Evolutionary conservation across 2,888 invertebrate genomes (phyloP), one percentile per base, ranked within the genome.

Genomic region (Cremastinae sp.): DNA sequence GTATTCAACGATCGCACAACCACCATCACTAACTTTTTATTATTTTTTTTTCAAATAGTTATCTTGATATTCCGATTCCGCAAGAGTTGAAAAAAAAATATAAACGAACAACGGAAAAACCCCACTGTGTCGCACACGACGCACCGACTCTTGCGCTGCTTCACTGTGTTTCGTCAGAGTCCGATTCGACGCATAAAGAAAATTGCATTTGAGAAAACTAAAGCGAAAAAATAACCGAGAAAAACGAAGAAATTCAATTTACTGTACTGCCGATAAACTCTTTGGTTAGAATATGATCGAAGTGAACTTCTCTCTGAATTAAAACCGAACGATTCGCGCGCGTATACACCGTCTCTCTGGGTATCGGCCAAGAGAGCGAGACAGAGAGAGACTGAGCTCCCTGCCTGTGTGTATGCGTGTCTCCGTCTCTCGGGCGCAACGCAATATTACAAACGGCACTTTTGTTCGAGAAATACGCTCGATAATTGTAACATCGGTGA

Each of bases 371-470:
- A 47, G 68, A 69, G 68, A 69, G 68, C 22, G 58, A 10, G 49
- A 45, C 20, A 37, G 51, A 47, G 12, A 58, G 18, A 51, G 51
- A 62, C 47, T 49, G 39, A 39, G 3, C 20, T 51, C 22, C 18
- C 45, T 43, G 14, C 9, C 0, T 8, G 45, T 20, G 55, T 10
- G 18, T 22, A 18, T 12, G 20, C 47, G 49, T 49, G 16, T 49
- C 47, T 47, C 9, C 35, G 37, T 55, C 12, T 62, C 18, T 51
- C 49, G 39, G 47, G 65, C 59, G 70, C 69, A 51, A 64, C 69
- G 74, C 65, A 70, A 70, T 65, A 65, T 73, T 53, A 73, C 69
- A 39, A 73, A 76, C 73, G 69, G 68, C 76, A 76, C 76, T 76
- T 73, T 64, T 53, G 39, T 37, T 47, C 37, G 59, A 62, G 51